phyloP scores from a whole-genome alignment of 2,888 invertebrate species.

The Cylloceria caligata region DNA sequence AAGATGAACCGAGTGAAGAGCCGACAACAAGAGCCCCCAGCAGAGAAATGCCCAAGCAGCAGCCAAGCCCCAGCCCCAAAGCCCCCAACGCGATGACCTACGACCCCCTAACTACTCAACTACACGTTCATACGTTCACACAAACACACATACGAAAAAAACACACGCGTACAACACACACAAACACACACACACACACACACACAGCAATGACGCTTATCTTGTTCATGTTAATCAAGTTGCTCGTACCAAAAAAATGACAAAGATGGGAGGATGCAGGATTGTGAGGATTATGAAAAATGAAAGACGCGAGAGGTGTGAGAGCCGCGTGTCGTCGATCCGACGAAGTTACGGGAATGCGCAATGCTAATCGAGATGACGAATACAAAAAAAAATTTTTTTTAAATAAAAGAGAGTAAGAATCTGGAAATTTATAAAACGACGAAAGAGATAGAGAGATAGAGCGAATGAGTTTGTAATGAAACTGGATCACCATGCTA shows the following conservation, averaged over 20 bases:
- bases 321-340: slow-evolving; percentile 67
- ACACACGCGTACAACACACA: slow-evolving; percentile 48
- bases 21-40: slow-evolving; percentile 59
- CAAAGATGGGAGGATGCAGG: slow-evolving; percentile 72
- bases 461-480: slow-evolving; percentile 66
- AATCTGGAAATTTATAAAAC: slow-evolving; percentile 58
- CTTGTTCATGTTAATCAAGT: slow-evolving; percentile 84
- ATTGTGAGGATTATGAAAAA: slow-evolving; percentile 67
- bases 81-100: slow-evolving; percentile 66
- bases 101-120: slow-evolving; percentile 65
- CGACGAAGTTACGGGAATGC: slow-evolving; percentile 76
- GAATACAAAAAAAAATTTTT: slow-evolving; percentile 60
- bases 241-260: slow-evolving; percentile 84
- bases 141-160: slow-evolving; percentile 58
- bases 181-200: slow-evolving; percentile 49
- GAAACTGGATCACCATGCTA: slow-evolving; percentile 83
- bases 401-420: slow-evolving; percentile 43
- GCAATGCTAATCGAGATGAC: slow-evolving; percentile 75
- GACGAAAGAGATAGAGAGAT: slow-evolving; percentile 23
- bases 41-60: slow-evolving; percentile 61
- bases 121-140: slow-evolving; percentile 47
- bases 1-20: slow-evolving; percentile 62
- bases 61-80: slow-evolving; percentile 69
- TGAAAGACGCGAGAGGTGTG: slow-evolving; percentile 68
- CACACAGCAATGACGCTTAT: slow-evolving; percentile 84